A percentile compares a stretch with the other conserved stretches of the same genome.
phyloP scores from a whole-genome alignment of 2,797 vertebrate species.

The Lepus oiostolus region DNA sequence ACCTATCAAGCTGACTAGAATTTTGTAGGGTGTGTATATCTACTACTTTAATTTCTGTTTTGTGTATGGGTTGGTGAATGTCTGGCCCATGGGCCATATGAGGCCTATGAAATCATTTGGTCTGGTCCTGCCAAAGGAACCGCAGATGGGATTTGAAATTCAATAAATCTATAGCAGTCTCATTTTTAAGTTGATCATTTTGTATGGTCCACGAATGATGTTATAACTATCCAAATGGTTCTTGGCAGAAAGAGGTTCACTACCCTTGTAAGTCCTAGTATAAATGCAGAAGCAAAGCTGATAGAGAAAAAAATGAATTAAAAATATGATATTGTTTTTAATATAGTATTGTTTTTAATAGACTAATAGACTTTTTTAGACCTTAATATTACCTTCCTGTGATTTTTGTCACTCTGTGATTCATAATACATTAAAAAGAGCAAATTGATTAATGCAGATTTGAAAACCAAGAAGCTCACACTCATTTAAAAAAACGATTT shows the following conservation, averaged over 20 bases:
- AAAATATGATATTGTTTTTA: constrained; percentile 18
- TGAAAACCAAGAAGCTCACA: constrained; percentile 85
- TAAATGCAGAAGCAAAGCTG: constrained; percentile 72
- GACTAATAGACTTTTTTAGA: constrained; percentile 80
- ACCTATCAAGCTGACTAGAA: not conserved
- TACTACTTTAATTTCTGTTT: constrained; percentile 13
- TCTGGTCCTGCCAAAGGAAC: too few species aligned
- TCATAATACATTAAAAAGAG: constrained; percentile 87
- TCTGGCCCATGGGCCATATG: too few species aligned
- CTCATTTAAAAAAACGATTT: not conserved
- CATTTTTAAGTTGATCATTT: too few species aligned
- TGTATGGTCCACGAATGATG: too few species aligned
- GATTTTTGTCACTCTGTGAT: constrained; percentile 85
- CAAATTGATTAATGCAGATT: constrained; percentile 84
- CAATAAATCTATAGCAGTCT: too few species aligned
- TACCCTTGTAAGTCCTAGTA: constrained; percentile 36
- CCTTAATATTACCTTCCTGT: constrained; percentile 87
- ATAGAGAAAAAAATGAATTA: constrained; percentile 75
- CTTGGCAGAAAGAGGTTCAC: too few species aligned
- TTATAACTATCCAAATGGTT: too few species aligned
- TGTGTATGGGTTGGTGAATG: constrained; percentile 44
- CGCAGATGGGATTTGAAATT: too few species aligned
- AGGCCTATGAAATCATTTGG: too few species aligned
- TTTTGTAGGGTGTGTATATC: not conserved
- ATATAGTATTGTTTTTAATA: constrained; percentile 79